Evolutionary conservation across 1,140 invertebrate genomes (phyloP).

Genomic region (Drosophila funebris): DNA sequence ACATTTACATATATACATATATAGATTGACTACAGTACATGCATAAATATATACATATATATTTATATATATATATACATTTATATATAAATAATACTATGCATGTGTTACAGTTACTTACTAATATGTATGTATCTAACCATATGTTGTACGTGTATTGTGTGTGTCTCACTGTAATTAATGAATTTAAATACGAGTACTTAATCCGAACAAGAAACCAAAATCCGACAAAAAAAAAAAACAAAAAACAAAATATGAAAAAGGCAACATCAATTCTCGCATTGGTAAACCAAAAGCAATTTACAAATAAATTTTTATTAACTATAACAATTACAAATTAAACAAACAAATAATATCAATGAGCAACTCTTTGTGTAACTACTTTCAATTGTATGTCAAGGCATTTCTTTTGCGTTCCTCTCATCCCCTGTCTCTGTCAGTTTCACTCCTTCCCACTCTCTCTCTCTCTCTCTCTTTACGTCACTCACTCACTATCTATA

Average conservation of each 20-base stretch:
- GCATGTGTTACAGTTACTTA: conserved; percentile 23
- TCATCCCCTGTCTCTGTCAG: neutral
- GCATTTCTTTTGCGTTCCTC: conserved; percentile 5
- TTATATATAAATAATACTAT: neutral
- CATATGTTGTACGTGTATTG: conserved; percentile 44
- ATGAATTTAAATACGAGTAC: conserved; percentile 42
- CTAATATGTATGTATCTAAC: conserved; percentile 26
- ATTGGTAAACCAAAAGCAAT: conserved; percentile 50
- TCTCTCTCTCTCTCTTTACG: neutral
- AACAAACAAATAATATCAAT: neutral
- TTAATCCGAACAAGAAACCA: neutral
- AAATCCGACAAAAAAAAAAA: neutral
- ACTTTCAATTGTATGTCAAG: conserved; percentile 4
- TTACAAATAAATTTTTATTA: conserved; percentile 29
- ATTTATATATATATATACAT: conserved; percentile 2
- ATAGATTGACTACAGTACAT: conserved; percentile 24
- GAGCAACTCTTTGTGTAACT: neutral
- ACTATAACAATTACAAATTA: conserved; percentile 13
- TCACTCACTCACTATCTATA: neutral
- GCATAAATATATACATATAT: conserved; percentile 14
- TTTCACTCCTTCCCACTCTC: neutral
- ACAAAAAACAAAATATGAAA: conserved; percentile 3
- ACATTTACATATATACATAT: conserved; percentile 22
- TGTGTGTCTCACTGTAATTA: conserved; percentile 39
- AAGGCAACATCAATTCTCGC: conserved; percentile 22